Evolutionary conservation across 2,113 vertebrate species (phyloP), one percentile per base, ranked within the genome.

Genomic region (Scomber colias): DNA sequence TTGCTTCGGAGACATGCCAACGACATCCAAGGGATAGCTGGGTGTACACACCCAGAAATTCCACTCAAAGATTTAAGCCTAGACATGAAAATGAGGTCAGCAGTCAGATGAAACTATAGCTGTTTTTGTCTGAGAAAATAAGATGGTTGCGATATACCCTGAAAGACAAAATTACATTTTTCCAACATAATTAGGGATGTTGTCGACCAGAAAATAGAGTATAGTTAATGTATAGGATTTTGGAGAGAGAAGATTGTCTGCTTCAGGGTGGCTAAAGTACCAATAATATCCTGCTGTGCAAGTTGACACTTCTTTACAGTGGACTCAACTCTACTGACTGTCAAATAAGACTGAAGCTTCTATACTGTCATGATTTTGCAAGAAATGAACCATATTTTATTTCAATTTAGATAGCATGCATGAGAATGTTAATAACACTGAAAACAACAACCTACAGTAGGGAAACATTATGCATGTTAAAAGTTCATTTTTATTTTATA

Each of bases 1-100:
- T 92, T 92, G 93, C 93, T 94, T 93, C 85, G 30, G 92, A 95
- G 93, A 95, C 86, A 91, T 85, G 81, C 68, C 85, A 87, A 89
- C 65, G 82, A 92, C 89, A 89, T 94, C 85, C 86, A 87, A 89
- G 90, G 89, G 92, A 92, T 40, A 27, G 80, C 77, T 50, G 79
- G 77, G 91, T 82, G 83, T 87, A 90, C 83, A 92, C 80, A 92
- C 65, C 53, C 56, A 81, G 53, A 89, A 79, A 74, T 50, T 79
- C 81, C 55, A 66, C 74, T 89, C 56, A 74, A 85, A 79, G 79
- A 87, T 85, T 89, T 88, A 61, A 83, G 67, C 5, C 53, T 21
- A 63, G 66, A 77, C 55, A 81, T 84, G 61, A 75, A 82, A 89
- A 91, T 65, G 75, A 89, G 89, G 85, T 81, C 78, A 83, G 82